Percentiles rank a stretch among this genome's conserved stretches.
Conservation (phyloP, 2,888 invertebrate species). For the Liodrosophila aerea region DNA sequence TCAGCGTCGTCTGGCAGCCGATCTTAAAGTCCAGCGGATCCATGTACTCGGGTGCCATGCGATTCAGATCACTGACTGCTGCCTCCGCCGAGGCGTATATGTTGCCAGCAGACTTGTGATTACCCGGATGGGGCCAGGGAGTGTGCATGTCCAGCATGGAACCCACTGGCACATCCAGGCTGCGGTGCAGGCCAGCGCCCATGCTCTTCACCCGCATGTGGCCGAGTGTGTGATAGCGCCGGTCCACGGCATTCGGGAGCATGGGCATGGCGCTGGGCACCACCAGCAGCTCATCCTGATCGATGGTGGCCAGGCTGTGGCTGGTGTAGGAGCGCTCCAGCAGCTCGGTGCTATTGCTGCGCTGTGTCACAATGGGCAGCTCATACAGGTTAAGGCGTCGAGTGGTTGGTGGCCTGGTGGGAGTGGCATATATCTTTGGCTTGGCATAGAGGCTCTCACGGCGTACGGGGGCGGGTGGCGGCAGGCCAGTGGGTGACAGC, state of each 20-base stretch:
- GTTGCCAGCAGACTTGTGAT: conserved; percentile 79
- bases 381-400: conserved; percentile 67
- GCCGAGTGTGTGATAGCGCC: conserved; percentile 81
- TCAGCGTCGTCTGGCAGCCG: conserved; percentile 86
- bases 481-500: conserved; percentile 66
- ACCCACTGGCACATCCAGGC: conserved; percentile 72
- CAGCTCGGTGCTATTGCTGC: conserved; percentile 80
- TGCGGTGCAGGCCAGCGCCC: conserved; percentile 77
- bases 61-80: conserved; percentile 73
- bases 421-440: conserved; percentile 78
- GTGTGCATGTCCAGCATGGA: conserved; percentile 75
- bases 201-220: conserved; percentile 81
- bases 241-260: conserved; percentile 76
- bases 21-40: conserved; percentile 86
- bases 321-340: conserved; percentile 79
- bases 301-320: conserved; percentile 77
- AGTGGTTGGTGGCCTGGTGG: conserved; percentile 59
- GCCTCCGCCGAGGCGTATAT: conserved; percentile 79
- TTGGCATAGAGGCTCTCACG: conserved; percentile 78
- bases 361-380: conserved; percentile 75
- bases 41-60: conserved; percentile 80
- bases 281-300: conserved; percentile 79
- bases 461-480: conserved; percentile 77
- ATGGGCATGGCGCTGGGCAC: conserved; percentile 81
- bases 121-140: conserved; percentile 56